phyloP scores from a whole-genome alignment of 2,888 invertebrate species.

The Phaedon cochleariae region DNA sequence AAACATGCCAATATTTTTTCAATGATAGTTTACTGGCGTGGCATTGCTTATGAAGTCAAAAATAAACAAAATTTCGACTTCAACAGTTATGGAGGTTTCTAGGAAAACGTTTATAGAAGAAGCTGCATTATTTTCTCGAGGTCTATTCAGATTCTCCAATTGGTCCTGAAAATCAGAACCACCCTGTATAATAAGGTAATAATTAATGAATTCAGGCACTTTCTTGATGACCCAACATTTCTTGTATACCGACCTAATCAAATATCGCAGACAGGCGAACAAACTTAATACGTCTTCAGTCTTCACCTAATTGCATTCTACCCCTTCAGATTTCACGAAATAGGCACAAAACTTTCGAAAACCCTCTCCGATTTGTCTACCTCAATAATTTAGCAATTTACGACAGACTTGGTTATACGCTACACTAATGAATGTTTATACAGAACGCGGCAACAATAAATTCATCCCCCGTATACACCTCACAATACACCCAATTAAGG shows the following conservation, averaged over 20 bases:
- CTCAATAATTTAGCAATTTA: constrained; percentile 12
- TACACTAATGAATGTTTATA: constrained; percentile 31
- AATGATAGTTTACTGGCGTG: too few species aligned
- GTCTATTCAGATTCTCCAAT: too few species aligned
- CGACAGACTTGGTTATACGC: constrained; percentile 8
- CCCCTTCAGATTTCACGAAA: constrained; percentile 1
- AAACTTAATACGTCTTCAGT: neutral
- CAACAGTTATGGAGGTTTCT: too few species aligned
- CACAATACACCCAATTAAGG: constrained; percentile 40
- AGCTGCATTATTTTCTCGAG: too few species aligned
- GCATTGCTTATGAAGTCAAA: too few species aligned
- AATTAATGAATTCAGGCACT: neutral
- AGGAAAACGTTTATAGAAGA: too few species aligned
- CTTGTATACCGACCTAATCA: neutral
- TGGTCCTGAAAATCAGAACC: too few species aligned
- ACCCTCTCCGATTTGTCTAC: neutral
- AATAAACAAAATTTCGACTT: too few species aligned
- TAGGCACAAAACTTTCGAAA: constrained; percentile 6
- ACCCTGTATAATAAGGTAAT: too few species aligned
- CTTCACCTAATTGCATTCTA: constrained; percentile 3
- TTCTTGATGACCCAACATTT: neutral
- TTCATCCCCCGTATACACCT: constrained; percentile 25
- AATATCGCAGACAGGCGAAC: neutral
- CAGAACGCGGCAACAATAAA: constrained; percentile 22
- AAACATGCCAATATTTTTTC: too few species aligned